Base-by-base conservation (phyloP, 1,140 invertebrate species). In the Aphidius gifuensis region DNA sequence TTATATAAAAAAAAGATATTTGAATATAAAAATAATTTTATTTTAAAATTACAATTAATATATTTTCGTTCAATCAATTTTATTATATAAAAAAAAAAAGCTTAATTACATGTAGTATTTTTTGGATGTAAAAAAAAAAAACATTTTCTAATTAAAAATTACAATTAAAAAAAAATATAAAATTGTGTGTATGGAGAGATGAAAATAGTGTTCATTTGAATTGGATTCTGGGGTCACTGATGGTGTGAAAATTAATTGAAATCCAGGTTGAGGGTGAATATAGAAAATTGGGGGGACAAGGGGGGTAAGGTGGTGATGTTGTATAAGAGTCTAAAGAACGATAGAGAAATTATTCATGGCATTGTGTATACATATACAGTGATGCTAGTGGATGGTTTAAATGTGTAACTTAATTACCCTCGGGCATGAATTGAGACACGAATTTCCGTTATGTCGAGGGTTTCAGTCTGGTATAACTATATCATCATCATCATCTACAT, bases 341-440 rank as follows among this genome's bases (percentile, higher is more conserved):
- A 60, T 65, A 46, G 64, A 61, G 59, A 61, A 61, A 65, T 65
- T 61, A 61, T 65, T 65, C 64, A 56, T 61, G 53, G 47, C 59
- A 32, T 32, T 32, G 23, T 32, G 4, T 32, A 32, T 32, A 32
- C 16, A 16, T 61, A 44, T 21, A 16, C 40, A 42, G 47, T 16
- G 16, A 16, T 16, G 16, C 16, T 32, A 3, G 23, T 32, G 54
- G 64, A 57, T 49, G 51, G 58, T 50, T 38, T 32, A 58, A 64
- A 70, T 60, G 65, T 68, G 66, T 71, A 72, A 72, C 65, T 72
- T 67, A 65, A 72, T 71, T 69, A 71, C 65, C 51, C 48, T 55
- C 53, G 44, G 50, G 62, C 68, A 69, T 68, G 61, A 69, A 68
- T 63, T 57, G 61, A 64, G 63, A 64, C 58, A 64, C 46, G 64